Base-by-base conservation (phyloP, 2,888 invertebrate species). In the Fragum sueziense region DNA sequence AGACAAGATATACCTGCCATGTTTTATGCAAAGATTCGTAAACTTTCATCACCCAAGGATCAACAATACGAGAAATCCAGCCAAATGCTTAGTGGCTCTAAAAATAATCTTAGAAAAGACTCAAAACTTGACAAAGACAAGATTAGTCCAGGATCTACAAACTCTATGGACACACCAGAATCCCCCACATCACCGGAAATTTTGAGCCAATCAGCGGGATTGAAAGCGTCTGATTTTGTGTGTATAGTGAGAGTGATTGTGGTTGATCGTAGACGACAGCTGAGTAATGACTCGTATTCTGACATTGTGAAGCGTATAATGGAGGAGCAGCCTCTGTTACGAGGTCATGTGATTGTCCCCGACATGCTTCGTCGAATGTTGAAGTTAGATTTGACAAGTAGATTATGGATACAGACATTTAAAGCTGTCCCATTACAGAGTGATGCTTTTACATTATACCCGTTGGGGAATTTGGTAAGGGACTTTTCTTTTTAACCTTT, bases 321-420 rank as follows among this genome's bases (percentile, higher is more conserved):
- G 14, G 73, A 79, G 31, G 85, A 89, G 54, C 89, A 89, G 75
- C 85, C 86, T 11, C 73, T 88, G 47, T 37, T 85, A 2, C 57
- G 74, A 47, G 90, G 89, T 77, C 91, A 91, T 83, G 87, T 90
- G 67, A 80, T 91, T 22, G 75, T 91, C 17, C 88, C 90, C 2
- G 88, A 89, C 62, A 70, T 88, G 47, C 76, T 92, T 62, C 76
- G 91, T 33, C 59, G 90, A 17, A 87, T 88, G 77, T 62, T 90
- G 59, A 89, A 87, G 47, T 79, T 91, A 3, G 91, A 90, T 37
- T 81, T 86, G 2, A 90, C 90, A 0, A 85, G 89, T 57, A 79
- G 85, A 33, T 86, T 90, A 1, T 90, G 88, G 88, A 74, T 91
- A 62, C 86, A 90, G 83, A 86, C 87, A 17, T 84, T 84, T 20